A percentile compares a stretch with the other conserved stretches of the same genome.
Evolutionary conservation across 1,140 invertebrate species (phyloP).

Genomic region (Mya arenaria): DNA sequence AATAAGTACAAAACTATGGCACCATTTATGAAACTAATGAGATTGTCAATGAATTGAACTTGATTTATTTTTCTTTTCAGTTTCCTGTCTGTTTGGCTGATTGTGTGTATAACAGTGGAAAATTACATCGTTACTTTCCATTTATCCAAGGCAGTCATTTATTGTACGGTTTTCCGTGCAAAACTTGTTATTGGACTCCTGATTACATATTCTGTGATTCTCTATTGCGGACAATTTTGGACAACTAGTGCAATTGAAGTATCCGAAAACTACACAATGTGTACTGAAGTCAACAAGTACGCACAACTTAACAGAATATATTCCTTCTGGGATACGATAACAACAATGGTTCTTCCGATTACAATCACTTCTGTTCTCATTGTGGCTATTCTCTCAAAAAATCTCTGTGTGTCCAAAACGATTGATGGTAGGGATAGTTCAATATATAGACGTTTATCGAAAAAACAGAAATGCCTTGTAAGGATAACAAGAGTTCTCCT

Average conservation of each 20-base stretch:
- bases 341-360: constrained; percentile 88
- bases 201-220: constrained; percentile 82
- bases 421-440: constrained; percentile 36
- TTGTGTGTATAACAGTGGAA: constrained; percentile 92
- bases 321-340: constrained; percentile 87
- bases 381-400: constrained; percentile 86
- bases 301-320: constrained; percentile 83
- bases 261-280: constrained; percentile 72
- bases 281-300: constrained; percentile 79
- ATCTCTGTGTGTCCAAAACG: constrained; percentile 62
- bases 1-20: too few species aligned
- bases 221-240: constrained; percentile 85
- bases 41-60: too few species aligned
- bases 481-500: constrained; percentile 91
- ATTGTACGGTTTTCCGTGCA: constrained; percentile 90
- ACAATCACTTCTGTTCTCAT: constrained; percentile 88
- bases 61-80: constrained; percentile 78
- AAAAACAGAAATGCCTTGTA: constrained; percentile 83
- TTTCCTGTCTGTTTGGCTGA: constrained; percentile 91
- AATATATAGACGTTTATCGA: constrained; percentile 75
- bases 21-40: too few species aligned
- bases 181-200: constrained; percentile 84
- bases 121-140: constrained; percentile 90
- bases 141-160: constrained; percentile 87
- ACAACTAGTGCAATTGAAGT: constrained; percentile 81